Evolutionary conservation across 2,797 vertebrate genomes (phyloP), one percentile per base, ranked within the genome.

Genomic region (Gobio occitaniae): DNA sequence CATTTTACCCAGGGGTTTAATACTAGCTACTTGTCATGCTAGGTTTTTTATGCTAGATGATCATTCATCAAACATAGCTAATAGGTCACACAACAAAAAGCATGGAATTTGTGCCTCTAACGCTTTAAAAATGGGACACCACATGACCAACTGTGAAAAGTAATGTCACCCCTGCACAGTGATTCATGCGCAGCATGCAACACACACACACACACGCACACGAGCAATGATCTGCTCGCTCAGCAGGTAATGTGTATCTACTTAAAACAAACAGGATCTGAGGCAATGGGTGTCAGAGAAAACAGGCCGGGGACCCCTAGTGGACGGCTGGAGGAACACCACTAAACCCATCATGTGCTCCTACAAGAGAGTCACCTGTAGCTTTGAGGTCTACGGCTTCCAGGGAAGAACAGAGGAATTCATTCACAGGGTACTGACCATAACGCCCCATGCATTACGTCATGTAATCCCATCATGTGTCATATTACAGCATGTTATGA

Each of bases 331-430:
- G 96, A 94, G 87, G 50, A 89, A 94, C 6, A 65, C 85, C 50
- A 88, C 90, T 52, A 63, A 86, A 72, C 96, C 96, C 79, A 93
- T 96, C 82, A 97, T 97, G 96, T 97, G 96, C 91, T 97, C 96
- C 83, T 97, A 97, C 80, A 97, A 97, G 91, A 92, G 92, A 91
- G 95, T 96, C 66, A 84, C 93, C 86, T 96, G 95, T 93, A 95
- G 94, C 89, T 96, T 97, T 19, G 96, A 96, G 90, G 93, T 97
- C 48, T 97, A 95, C 10, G 96, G 96, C 78, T 92, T 96, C 50
- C 96, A 97, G 92, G 94, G 94, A 86, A 93, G 80, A 88, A 95
- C 93, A 0, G 96, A 97, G 90, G 95, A 95, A 29, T 96, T 97
- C 87, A 86, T 96, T 72, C 96, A 97, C 91, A 93, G 77, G 92